Base-by-base conservation (phyloP, 2,113 vertebrate genomes). In the Arothron firmamentum region DNA sequence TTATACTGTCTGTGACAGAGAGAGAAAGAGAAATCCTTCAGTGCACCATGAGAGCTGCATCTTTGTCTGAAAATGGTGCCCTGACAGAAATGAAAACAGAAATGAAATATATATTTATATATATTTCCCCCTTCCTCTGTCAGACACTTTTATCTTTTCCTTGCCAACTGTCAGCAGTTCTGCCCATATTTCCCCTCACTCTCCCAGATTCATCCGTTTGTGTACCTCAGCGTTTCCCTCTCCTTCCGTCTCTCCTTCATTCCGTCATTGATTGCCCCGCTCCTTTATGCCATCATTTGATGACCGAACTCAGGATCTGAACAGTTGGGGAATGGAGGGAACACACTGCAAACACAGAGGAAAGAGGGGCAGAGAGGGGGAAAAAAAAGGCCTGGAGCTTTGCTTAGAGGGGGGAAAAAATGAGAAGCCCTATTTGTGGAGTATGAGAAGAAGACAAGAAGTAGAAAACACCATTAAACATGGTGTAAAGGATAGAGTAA, bases 41-140 rank as follows among this genome's bases (percentile, higher is more conserved):
- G 70, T 74, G 73, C 71, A 70, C 67, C 47, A 67, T 74, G 62
- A 83, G 70, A 71, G 67, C 75, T 78, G 57, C 43, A 73, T 83
- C 80, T 86, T 85, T 85, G 80, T 88, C 62, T 61, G 65, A 86
- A 78, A 84, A 86, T 83, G 58, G 55, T 18, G 75, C 74, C 31
- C 71, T 72, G 73, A 83, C 82, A 85, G 71, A 82, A 83, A 81
- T 83, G 75, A 85, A 82, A 82, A 83, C 82, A 85, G 71, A 82
- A 83, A 81, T 83, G 75, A 85, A 82, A 82, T 77, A 73, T 42
- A 74, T 53, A 74, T 57, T 70, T 78, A 71, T 67, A 67, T 59
- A 17, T 45, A 28, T 28, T 23, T 23, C 6, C 28, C 28, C 49
- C 52, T 65, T 47, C 51, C 45, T 62, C 75, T 63, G 75, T 82